phyloP scores from a whole-genome alignment of 1,140 invertebrate species.

The Conus betulinus region DNA sequence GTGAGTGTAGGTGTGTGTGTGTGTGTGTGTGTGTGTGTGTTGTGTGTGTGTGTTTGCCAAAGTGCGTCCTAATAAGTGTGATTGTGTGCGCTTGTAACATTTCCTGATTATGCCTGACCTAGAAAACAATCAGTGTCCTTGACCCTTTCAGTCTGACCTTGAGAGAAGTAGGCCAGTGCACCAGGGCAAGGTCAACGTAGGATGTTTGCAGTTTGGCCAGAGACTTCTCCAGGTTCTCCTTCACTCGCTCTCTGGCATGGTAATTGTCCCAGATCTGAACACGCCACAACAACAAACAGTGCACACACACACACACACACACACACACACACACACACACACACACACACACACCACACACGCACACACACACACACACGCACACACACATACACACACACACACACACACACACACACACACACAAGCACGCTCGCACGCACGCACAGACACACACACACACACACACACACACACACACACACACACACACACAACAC shows the following conservation, averaged over 20 bases:
- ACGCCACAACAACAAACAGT: not conserved
- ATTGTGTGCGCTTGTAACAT: too few species aligned
- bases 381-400: not conserved
- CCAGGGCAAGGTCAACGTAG: constrained; percentile 87
- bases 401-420: not conserved
- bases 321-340: not conserved
- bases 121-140: too few species aligned
- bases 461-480: too few species aligned
- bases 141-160: constrained; percentile 76
- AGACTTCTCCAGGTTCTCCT: constrained; percentile 80
- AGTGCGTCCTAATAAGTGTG: too few species aligned
- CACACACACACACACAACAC: too few species aligned
- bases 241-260: constrained; percentile 81
- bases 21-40: too few species aligned
- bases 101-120: not conserved
- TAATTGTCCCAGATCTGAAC: constrained; percentile 84
- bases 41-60: too few species aligned
- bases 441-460: not conserved
- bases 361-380: not conserved
- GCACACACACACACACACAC: not conserved
- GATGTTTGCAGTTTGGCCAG: constrained; percentile 81
- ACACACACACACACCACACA: not conserved
- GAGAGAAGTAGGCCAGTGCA: constrained; percentile 89
- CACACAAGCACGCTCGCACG: not conserved
- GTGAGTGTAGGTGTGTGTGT: too few species aligned